Percentiles rank a stretch among this genome's conserved stretches.
phyloP scores from a whole-genome alignment of 2,797 vertebrate genomes.

The Falco rusticolus region DNA sequence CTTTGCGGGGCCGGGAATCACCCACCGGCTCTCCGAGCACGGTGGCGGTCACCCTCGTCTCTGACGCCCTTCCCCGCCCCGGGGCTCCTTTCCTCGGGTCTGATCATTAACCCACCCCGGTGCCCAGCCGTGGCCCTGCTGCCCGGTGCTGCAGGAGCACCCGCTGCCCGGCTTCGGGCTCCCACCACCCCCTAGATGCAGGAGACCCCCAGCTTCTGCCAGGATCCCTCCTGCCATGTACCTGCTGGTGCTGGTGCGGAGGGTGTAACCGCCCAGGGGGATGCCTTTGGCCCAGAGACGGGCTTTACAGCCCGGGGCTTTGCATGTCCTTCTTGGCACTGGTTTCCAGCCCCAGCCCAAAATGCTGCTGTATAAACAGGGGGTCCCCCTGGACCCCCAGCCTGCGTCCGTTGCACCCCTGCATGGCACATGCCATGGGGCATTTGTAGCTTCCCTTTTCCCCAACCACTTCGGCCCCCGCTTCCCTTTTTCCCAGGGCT shows the following conservation, averaged over 20 bases:
- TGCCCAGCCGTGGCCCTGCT: background rate
- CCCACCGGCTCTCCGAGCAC: background rate
- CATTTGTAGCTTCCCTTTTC: background rate
- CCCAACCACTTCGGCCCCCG: background rate
- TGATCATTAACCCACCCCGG: background rate
- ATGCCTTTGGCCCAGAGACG: background rate
- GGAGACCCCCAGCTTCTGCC: background rate
- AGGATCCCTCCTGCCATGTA: no score
- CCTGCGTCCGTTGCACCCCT: no score
- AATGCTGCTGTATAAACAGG: background rate
- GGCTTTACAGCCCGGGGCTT: background rate
- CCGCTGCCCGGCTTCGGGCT: background rate
- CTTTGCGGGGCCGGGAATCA: background rate
- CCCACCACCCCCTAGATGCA: background rate
- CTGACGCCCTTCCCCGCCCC: no score
- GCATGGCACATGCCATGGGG: rapidly evolving
- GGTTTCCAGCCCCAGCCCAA: rapidly evolving
- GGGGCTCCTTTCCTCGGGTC: background rate
- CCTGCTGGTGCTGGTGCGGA: no score
- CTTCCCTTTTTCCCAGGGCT: background rate
- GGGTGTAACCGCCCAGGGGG: background rate
- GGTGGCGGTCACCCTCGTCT: no score
- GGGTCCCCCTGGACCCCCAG: no score
- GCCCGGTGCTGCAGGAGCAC: background rate
- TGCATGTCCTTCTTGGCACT: rapidly evolving